phyloP scores from a whole-genome alignment of 2,113 vertebrate genomes.

The Ovis aries region DNA sequence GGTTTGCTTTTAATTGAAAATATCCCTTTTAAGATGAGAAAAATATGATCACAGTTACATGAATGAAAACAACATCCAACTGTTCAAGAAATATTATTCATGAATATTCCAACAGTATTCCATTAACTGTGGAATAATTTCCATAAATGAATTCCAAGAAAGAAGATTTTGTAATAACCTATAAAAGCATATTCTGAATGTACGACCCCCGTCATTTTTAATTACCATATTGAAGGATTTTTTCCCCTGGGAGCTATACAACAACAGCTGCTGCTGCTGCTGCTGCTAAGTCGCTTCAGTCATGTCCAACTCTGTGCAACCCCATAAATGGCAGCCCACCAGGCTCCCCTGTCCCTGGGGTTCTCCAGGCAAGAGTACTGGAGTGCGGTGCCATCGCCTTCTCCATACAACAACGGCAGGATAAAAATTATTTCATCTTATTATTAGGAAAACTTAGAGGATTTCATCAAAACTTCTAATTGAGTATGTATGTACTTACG shows the following conservation, averaged over 20 bases:
- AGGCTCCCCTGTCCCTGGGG: too few relatives aligned
- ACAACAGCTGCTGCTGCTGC: background rate
- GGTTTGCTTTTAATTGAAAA: conserved; percentile 98
- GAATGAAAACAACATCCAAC: background rate
- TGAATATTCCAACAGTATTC: background rate
- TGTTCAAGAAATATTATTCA: background rate
- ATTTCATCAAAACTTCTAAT: background rate
- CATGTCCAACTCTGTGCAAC: too few relatives aligned
- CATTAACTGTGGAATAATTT: background rate
- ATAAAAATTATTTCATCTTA: background rate
- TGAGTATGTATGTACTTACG: conserved; percentile 78
- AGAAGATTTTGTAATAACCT: background rate
- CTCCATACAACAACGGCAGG: background rate
- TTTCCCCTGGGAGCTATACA: background rate
- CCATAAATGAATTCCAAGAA: conserved; percentile 13
- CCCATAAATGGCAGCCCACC: too few relatives aligned
- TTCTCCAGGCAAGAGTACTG: too few relatives aligned
- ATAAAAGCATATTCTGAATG: background rate
- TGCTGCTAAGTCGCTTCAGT: too few relatives aligned
- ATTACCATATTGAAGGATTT: conserved; percentile 1
- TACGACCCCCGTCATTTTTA: background rate
- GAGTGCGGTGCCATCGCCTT: too few relatives aligned
- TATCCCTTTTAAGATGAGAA: conserved; percentile 86
- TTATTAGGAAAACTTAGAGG: background rate
- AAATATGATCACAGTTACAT: background rate